Evolutionary conservation across 2,888 invertebrate genomes (phyloP).

Genomic region (Linnaemya tessellans): DNA sequence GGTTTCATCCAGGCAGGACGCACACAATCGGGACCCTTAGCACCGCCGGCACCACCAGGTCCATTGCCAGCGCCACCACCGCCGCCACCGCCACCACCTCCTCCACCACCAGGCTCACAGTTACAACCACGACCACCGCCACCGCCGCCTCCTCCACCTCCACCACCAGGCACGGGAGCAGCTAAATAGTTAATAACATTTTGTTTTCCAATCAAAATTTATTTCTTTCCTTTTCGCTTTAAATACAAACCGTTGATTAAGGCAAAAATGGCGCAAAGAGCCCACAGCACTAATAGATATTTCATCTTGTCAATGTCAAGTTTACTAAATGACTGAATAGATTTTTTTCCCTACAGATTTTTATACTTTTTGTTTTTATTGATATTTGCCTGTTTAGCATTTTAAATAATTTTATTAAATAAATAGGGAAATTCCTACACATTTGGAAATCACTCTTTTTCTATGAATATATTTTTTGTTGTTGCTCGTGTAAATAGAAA

Average conservation of each 20-base stretch:
- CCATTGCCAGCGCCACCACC: constrained; percentile 72
- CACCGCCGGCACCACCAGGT: constrained; percentile 67
- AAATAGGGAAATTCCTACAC: constrained; percentile 25
- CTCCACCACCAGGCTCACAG: constrained; percentile 73
- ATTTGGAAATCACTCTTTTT: constrained; percentile 22
- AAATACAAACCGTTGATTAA: constrained; percentile 40
- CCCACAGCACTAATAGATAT: constrained; percentile 14
- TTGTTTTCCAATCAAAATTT: background rate
- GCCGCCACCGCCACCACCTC: constrained; percentile 73
- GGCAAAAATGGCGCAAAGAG: constrained; percentile 27
- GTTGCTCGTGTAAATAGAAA: background rate
- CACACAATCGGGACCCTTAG: constrained; percentile 70
- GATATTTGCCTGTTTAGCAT: background rate
- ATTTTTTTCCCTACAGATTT: constrained; percentile 16
- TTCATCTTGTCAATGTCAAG: constrained; percentile 33
- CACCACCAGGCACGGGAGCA: constrained; percentile 71
- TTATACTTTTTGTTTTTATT: constrained; percentile 52
- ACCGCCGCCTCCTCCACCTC: constrained; percentile 73
- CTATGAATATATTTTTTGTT: constrained; percentile 14
- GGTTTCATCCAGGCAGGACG: constrained; percentile 73
- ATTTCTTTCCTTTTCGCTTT: no score
- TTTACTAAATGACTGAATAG: constrained; percentile 19
- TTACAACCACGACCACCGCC: constrained; percentile 74
- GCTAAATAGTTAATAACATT: constrained; percentile 38
- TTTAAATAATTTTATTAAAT: background rate